phyloP scores from a whole-genome alignment of 35 echinoderm and acorn worm genomes.

The Eucidaris tribuloides region DNA sequence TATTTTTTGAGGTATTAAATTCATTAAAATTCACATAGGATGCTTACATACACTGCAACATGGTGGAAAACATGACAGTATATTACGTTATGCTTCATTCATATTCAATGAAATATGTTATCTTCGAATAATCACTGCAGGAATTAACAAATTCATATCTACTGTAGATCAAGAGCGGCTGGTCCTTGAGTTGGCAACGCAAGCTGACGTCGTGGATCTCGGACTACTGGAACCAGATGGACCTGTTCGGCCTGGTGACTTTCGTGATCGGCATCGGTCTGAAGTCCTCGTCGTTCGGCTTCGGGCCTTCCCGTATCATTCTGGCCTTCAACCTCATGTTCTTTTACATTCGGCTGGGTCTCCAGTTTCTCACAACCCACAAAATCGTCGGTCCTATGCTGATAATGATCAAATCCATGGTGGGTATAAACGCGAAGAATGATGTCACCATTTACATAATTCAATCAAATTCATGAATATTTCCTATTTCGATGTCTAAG shows the following conservation, averaged over 20 bases:
- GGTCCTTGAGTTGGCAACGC: neutral
- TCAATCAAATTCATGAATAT: too few relatives aligned
- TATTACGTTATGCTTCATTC: too few relatives aligned
- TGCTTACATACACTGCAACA: too few relatives aligned
- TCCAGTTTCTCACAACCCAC: conserved; percentile 63
- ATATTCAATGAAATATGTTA: too few relatives aligned
- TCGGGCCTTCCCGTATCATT: conserved; percentile 32
- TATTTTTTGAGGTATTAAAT: too few relatives aligned
- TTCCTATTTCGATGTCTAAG: too few relatives aligned
- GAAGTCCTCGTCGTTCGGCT: neutral
- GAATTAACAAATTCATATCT: too few relatives aligned
- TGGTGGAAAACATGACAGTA: too few relatives aligned
- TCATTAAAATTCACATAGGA: too few relatives aligned
- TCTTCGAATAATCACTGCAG: too few relatives aligned
- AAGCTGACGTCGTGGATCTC: conserved; percentile 23
- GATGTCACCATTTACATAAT: too few relatives aligned
- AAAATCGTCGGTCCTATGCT: conserved; percentile 62
- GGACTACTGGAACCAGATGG: conserved; percentile 70
- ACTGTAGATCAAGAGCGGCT: conserved; percentile 21
- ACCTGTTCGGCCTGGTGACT: conserved; percentile 28
- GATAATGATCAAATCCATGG: conserved; percentile 82
- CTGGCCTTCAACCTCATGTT: conserved; percentile 61
- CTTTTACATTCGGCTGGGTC: conserved; percentile 56
- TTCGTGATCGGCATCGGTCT: conserved; percentile 45
- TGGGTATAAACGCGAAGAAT: too few relatives aligned